These are phyloP conservation scores for Petrolisthes cinctipes DNA, from an alignment of 2,888 invertebrate species.

Conservation along the genomic window DNA sequence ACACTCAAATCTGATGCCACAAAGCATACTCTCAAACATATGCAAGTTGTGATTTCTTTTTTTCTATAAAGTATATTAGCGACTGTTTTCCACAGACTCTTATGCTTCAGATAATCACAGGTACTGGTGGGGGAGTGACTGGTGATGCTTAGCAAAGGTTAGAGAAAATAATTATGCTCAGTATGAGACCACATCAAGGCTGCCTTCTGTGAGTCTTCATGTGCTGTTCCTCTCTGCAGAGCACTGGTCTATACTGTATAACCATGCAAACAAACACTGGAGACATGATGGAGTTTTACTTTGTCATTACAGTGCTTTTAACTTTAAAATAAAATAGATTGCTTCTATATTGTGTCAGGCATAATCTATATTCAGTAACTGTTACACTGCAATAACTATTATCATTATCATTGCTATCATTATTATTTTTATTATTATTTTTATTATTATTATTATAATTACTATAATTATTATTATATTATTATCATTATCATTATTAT, in stretches of 20 bases:
- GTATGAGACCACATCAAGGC: too few species aligned
- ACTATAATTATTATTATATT: neutral
- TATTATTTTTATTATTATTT: neutral
- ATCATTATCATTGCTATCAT: neutral
- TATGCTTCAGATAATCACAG: too few species aligned
- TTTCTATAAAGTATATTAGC: too few species aligned
- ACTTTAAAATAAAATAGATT: neutral
- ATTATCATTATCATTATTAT: neutral
- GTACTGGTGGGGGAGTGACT: too few species aligned
- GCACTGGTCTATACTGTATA: neutral
- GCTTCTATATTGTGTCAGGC: neutral
- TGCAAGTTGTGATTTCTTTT: too few species aligned
- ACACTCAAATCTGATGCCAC: too few species aligned
- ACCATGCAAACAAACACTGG: neutral
- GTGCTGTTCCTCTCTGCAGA: neutral
- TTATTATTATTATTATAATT: neutral
- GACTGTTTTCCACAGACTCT: too few species aligned
- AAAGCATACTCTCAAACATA: too few species aligned
- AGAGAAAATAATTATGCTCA: too few species aligned
- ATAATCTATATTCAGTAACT: neutral
- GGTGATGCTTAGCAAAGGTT: too few species aligned
- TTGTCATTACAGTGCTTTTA: neutral
- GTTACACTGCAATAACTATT: constrained; percentile 1
- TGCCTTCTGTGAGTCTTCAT: neutral
- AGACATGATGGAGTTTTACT: neutral